Base-by-base conservation (phyloP, 2,113 vertebrate species). In the Turdus rufiventris region DNA sequence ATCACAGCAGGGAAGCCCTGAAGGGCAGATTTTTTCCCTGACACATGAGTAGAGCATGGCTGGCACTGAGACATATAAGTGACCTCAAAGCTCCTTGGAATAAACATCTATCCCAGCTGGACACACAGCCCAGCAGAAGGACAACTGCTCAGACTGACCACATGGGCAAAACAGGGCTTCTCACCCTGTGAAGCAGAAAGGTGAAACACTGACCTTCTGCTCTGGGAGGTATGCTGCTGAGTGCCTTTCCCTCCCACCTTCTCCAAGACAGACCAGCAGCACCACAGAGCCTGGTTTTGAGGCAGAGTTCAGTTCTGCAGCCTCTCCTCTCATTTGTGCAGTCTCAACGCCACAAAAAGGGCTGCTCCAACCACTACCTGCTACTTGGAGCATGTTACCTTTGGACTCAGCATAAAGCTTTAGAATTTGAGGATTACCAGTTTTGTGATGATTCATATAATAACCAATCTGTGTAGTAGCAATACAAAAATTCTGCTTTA, bases 1-100 rank as follows among this genome's bases (percentile, higher is more conserved):
- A 88, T 42, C 89, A 43, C 84, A 95, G 77, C 78, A 95, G 58
- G 57, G 78, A 89, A 88, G 62, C 62, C 91, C 89, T 43, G n/a
- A 82, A 87, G 54, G 89, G 61, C 87, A 88, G 36, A 81, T 76
- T 94, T 94, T 34, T 87, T 79, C 71, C 58, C 74, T 89, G 81
- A 62, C 74, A 68, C 45, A 25, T 2, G 28, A 93, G 34, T 6
- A 72, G 54, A 76, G 42, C 50, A 38, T 0, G 4, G 34, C 50
- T 92, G 81, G 54, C 0, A 0, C 43, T 18, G 63, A 82, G 74
- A 89, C 33, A 89, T 21, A 2, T 4, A 42, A 63, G 33, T 16
- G 70, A 85, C 81, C 74, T 91, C 65, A 72, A 33, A 4, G 31
- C 5, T 78, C 58, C 74, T 82, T 26, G 45, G 16, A 57, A 25